Percentiles rank a stretch among this genome's conserved stretches.
phyloP scores from a whole-genome alignment of 2,888 invertebrate species.

The Sepiola atlantica region DNA sequence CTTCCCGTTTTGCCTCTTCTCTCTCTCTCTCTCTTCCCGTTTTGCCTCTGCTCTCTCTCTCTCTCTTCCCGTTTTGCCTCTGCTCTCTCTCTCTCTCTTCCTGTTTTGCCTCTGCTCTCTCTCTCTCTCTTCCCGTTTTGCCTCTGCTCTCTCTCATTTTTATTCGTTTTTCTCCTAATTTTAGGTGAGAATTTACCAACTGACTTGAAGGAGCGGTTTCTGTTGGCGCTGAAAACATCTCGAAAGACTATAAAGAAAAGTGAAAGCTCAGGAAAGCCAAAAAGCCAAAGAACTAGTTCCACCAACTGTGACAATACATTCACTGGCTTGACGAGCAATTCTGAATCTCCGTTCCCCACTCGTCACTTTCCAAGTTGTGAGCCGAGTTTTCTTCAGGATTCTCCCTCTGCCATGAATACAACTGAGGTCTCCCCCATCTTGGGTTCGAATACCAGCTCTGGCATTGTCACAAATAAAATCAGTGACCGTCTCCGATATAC shows the following conservation, averaged over 20 bases:
- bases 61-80: no score
- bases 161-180: not conserved
- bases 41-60: no score
- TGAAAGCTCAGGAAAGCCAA: not conserved
- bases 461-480: conserved; percentile 32
- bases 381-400: not conserved
- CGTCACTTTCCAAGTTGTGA: not conserved
- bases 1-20: no score
- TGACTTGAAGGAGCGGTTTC: conserved; percentile 24
- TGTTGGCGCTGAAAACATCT: conserved; percentile 24
- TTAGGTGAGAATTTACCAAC: conserved; percentile 39
- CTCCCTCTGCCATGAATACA: not conserved
- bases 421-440: not conserved
- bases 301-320: conserved; percentile 21
- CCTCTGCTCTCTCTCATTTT: no score
- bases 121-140: no score
- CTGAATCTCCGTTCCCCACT: not conserved
- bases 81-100: no score
- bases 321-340: not conserved
- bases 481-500: conserved; percentile 23
- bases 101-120: no score
- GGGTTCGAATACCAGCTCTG: not conserved
- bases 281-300: not conserved
- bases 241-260: conserved; percentile 4
- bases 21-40: no score